A percentile compares a stretch with the other conserved stretches of the same genome.
These are phyloP conservation scores for Chelonus formosanus DNA, from an alignment of 2,888 invertebrate species.

Conservation along the genomic window DNA sequence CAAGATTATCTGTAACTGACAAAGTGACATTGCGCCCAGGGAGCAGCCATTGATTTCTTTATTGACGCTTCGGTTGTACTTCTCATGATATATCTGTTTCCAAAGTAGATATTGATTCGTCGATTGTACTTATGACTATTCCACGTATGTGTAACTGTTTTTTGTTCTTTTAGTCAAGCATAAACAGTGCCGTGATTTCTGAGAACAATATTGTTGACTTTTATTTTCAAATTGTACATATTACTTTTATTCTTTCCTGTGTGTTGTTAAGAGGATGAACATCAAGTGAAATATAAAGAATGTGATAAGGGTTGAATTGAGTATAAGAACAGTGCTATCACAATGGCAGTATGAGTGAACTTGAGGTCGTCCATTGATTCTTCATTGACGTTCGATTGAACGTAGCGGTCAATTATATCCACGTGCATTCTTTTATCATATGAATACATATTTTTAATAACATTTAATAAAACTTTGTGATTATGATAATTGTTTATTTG, in stretches of 20 bases:
- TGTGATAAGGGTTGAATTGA: conserved; percentile 19
- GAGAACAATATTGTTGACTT: not conserved
- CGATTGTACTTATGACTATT: not conserved
- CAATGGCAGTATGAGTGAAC: conserved; percentile 41
- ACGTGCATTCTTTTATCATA: conserved; percentile 21
- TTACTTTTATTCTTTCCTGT: too few relatives aligned
- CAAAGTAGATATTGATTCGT: conserved; percentile 15
- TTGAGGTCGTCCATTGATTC: conserved; percentile 43
- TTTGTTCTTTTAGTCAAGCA: not conserved
- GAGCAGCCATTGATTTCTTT: conserved; percentile 48
- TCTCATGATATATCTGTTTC: conserved; percentile 21
- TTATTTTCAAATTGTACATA: not conserved
- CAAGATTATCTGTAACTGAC: conserved; percentile 5
- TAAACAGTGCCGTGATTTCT: too few relatives aligned
- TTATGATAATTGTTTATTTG: not conserved
- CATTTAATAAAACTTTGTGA: not conserved
- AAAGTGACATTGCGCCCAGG: conserved; percentile 28
- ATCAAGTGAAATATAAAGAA: not conserved
- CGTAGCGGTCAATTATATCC: conserved; percentile 25
- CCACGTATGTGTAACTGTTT: too few relatives aligned
- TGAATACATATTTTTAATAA: not conserved
- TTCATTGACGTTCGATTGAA: conserved; percentile 45
- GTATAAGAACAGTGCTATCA: conserved; percentile 26
- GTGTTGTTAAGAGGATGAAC: not conserved
- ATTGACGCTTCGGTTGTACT: conserved; percentile 45